A percentile compares a stretch with the other conserved stretches of the same genome.
phyloP scores from a whole-genome alignment of 2,888 invertebrate genomes.

The Eristalis tenax region DNA sequence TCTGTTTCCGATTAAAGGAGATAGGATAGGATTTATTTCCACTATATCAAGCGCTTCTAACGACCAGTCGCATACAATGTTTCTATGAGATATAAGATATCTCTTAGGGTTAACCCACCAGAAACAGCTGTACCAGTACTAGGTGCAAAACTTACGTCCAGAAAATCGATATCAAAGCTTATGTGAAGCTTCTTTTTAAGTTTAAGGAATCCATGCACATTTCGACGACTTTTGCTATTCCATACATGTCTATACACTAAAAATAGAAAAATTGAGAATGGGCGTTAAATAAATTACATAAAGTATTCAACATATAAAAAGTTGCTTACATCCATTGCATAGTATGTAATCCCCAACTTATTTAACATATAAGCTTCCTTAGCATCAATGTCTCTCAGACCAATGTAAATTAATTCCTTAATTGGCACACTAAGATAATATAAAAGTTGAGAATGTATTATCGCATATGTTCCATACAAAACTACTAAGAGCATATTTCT shows the following conservation, averaged over 20 bases:
- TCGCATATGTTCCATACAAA: no score
- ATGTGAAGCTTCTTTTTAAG: conserved; percentile 90
- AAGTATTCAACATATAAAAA: neutral
- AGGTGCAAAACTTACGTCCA: conserved; percentile 92
- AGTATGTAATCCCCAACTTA: conserved; percentile 90
- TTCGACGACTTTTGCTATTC: conserved; percentile 88
- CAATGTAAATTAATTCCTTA: conserved; percentile 82
- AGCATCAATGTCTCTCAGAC: conserved; percentile 87
- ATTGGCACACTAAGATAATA: conserved; percentile 84
- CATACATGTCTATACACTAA: conserved; percentile 86
- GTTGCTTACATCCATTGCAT: conserved; percentile 89
- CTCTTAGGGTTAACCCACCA: conserved; percentile 91
- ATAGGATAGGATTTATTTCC: conserved; percentile 94
- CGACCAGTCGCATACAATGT: conserved; percentile 87
- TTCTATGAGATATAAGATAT: conserved; percentile 91
- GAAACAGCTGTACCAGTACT: conserved; percentile 91
- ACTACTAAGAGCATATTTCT: no score
- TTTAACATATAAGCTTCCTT: conserved; percentile 91
- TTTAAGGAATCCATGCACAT: conserved; percentile 88
- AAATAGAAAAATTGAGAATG: neutral
- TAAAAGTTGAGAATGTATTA: no score
- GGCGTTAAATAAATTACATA: conserved; percentile 34
- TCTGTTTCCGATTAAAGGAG: conserved; percentile 87
- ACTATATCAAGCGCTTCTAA: conserved; percentile 92
- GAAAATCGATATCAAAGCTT: conserved; percentile 94